These are phyloP conservation scores for Sinodicranocentrus sp. DNA, from an alignment of 2,888 invertebrate genomes.

Conservation along the genomic window DNA sequence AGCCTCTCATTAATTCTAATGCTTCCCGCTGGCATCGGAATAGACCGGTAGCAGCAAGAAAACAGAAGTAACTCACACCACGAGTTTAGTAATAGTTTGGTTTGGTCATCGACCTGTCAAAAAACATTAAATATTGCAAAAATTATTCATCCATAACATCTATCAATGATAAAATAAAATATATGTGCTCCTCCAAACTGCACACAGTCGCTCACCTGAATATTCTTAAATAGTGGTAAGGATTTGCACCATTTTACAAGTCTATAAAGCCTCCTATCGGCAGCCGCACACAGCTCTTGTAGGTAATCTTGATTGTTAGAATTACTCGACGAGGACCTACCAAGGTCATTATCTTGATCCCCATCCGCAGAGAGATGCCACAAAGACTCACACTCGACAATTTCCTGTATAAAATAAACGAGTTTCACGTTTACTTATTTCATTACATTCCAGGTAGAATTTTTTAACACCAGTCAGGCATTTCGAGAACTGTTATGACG, in stretches of 20 bases:
- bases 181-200: too few relatives aligned
- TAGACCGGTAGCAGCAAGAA: slow-evolving; percentile 93
- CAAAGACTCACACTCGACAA: slow-evolving; percentile 96
- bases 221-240: slow-evolving; percentile 96
- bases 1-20: slow-evolving; percentile 76
- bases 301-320: slow-evolving; percentile 90
- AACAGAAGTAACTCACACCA: slow-evolving; percentile 96
- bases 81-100: slow-evolving; percentile 96
- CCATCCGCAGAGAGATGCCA: slow-evolving; percentile 96
- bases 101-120: slow-evolving; percentile 97
- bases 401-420: slow-evolving; percentile 83
- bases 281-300: slow-evolving; percentile 94
- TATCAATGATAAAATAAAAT: too few relatives aligned
- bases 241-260: slow-evolving; percentile 99
- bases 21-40: slow-evolving; percentile 76
- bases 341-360: slow-evolving; percentile 77
- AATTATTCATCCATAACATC: not conserved
- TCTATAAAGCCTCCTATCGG: slow-evolving; percentile 96
- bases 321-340: slow-evolving; percentile 75
- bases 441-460: slow-evolving; percentile 18
- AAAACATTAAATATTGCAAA: slow-evolving; percentile 22
- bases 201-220: slow-evolving; percentile 84
- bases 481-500: not conserved
- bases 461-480: too few relatives aligned
- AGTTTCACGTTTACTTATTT: slow-evolving; percentile 66